phyloP scores from a whole-genome alignment of 2,113 vertebrate species.

The Bos indicus region DNA sequence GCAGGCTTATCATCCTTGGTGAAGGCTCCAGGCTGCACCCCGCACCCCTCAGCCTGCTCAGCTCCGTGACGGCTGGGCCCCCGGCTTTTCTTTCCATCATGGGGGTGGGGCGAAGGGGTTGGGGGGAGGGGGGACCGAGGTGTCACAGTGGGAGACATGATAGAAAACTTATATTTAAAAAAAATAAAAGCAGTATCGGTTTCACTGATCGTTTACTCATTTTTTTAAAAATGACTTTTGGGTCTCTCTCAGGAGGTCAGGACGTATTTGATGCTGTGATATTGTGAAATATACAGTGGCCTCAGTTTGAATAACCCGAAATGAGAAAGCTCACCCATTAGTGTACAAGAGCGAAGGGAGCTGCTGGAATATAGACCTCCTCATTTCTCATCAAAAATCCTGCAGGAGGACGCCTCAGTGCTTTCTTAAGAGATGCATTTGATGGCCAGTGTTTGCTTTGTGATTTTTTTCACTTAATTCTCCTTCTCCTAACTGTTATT shows the following conservation, averaged over 20 bases:
- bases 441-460: background rate
- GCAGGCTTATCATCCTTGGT: slow-evolving; percentile 91
- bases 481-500: slow-evolving; percentile 32
- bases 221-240: slow-evolving; percentile 39
- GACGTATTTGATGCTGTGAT: slow-evolving; percentile 30
- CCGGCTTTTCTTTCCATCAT: slow-evolving; percentile 77
- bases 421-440: slow-evolving; percentile 52
- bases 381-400: slow-evolving; percentile 54
- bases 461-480: background rate
- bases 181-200: slow-evolving; percentile 25
- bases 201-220: slow-evolving; percentile 60
- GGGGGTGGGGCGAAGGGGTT: background rate
- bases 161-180: slow-evolving; percentile 32
- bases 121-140: background rate
- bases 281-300: background rate
- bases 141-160: slow-evolving; percentile 58
- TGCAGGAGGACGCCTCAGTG: slow-evolving; percentile 24
- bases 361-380: background rate
- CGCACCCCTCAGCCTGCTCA: slow-evolving; percentile 84
- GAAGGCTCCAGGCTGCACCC: slow-evolving; percentile 88
- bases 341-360: background rate
- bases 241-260: background rate
- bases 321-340: slow-evolving; percentile 58
- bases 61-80: slow-evolving; percentile 82
- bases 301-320: slow-evolving; percentile 49